Evolutionary conservation across 2,888 invertebrate genomes (phyloP).

Genomic region (Phasia obesa): DNA sequence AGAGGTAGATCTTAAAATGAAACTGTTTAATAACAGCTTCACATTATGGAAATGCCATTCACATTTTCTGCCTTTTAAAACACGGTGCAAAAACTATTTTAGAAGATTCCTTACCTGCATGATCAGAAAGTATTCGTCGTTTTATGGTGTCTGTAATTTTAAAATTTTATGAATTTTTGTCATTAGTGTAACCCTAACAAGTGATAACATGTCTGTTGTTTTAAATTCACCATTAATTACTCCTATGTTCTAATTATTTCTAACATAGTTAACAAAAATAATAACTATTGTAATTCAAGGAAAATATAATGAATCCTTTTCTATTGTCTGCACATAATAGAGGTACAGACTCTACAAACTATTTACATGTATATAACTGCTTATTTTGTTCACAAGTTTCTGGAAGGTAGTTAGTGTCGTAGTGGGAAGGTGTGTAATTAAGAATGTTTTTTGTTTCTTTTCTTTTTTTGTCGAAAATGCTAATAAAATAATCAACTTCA

Average conservation of each 20-base stretch:
- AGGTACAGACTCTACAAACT: not conserved
- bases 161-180: constrained; percentile 59
- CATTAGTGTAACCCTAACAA: constrained; percentile 63
- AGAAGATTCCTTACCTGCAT: too few species aligned
- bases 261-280: constrained; percentile 30
- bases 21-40: too few species aligned
- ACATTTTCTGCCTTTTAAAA: too few species aligned
- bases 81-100: too few species aligned
- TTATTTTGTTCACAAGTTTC: not conserved
- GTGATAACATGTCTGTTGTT: constrained; percentile 65
- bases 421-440: constrained; percentile 49
- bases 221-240: constrained; percentile 67
- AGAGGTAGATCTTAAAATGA: too few species aligned
- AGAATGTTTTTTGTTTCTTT: constrained; percentile 27
- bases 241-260: constrained; percentile 64
- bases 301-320: constrained; percentile 32
- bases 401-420: not conserved
- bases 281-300: not conserved
- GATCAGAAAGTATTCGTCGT: too few species aligned
- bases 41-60: too few species aligned
- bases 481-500: constrained; percentile 64
- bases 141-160: constrained; percentile 14
- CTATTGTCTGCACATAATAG: not conserved
- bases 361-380: too few species aligned
- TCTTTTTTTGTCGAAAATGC: too few species aligned